Base-by-base conservation (phyloP, 2,113 vertebrate species). In the Oxyura jamaicensis region DNA sequence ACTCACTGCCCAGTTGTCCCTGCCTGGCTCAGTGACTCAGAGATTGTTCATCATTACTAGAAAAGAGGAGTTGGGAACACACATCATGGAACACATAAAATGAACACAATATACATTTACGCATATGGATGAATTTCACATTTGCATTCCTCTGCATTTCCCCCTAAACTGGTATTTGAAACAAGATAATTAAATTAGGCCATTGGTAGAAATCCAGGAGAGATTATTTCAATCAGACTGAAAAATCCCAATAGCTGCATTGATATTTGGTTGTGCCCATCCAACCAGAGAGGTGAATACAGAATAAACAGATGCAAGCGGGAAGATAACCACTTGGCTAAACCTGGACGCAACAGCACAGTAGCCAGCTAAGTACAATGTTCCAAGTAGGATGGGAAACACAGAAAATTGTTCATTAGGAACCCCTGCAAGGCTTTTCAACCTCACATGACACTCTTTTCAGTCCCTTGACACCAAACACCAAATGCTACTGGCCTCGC, bases 401-500 rank as follows among this genome's bases (percentile, higher is more conserved):
- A 91, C 72, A 86, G 95, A 94, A 88, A 92, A 88, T 3, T 8
- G 48, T 68, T 95, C 55, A 75, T 97, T 90, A 90, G 86, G 73
- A 88, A 59, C 69, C 56, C 56, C 90, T 60, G 58, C 36, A 90
- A 97, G n/a, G 77, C 91, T 94, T 97, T 97, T 82, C 93, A 91
- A 86, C 85, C 93, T 91, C 90, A 86, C 4, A 4, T 50, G 42
- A 17, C 77, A 94, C 71, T 39, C 74, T 96, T 96, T 90, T 90
- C 85, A 96, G 88, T 58, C 83, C 91, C 93, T 76, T 91, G 84
- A 97, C 84, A 95, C 56, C 96, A 96, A 48, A 97, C 84, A 95
- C 56, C 96, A 96, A 52, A 77, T 78, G 21, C 65, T 76, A 73
- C 72, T 22, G 35, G 79, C 65, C 33, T 81, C 26, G 93, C 88